Base-by-base conservation (phyloP, 2,113 vertebrate species). In the Ciconia maguari region DNA sequence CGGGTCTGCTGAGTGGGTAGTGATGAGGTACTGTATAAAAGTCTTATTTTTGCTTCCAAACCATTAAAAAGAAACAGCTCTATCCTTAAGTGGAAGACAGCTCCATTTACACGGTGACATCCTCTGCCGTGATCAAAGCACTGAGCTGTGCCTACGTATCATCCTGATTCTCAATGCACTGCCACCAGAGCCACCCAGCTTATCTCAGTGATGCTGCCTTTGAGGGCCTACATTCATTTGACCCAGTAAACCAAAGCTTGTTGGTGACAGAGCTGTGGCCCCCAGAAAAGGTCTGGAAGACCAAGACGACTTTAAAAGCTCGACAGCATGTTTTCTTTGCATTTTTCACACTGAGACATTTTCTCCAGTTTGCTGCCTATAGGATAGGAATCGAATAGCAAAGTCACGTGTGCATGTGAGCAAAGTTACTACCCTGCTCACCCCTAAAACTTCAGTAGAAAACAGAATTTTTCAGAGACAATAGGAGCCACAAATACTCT, bases 201-300 rank as follows among this genome's bases (percentile, higher is more conserved):
- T 7, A 17, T 38, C 36, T 49, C 3, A 0, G 29, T 0, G 1
- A 42, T 46, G 19, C 29, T 18, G 4, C 18, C 61, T 85, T 21
- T 55, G 34, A 44, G 22, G 19, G 14, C 36, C 36, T 20, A 36
- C 41, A 10, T 83, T 70, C 27, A 34, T 38, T 6, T 8, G 7
- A 46, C 7, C 13, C 44, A 52, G 13, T 27, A 85, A 79, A 30
- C 10, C 5, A 41, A 10, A 61, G 49, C 2, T 41, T 17, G 2
- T 0, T 60, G 24, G 36, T 61, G 71, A 69, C 27, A 90, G 26
- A 66, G 36, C 21, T 4, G 3, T 4, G 4, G 19, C 4, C 88
- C 66, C 41, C 60, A 88, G 44, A 66, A 90, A 80, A 77, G 38
- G 29, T 66, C 32, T 81, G 34, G n/a, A 87, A 89, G 44, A 86